Percentiles rank a stretch among this genome's conserved stretches.
These are phyloP conservation scores for Cyprinodon brontotheroides DNA, from an alignment of 2,113 vertebrate species.

Conservation along the genomic window DNA sequence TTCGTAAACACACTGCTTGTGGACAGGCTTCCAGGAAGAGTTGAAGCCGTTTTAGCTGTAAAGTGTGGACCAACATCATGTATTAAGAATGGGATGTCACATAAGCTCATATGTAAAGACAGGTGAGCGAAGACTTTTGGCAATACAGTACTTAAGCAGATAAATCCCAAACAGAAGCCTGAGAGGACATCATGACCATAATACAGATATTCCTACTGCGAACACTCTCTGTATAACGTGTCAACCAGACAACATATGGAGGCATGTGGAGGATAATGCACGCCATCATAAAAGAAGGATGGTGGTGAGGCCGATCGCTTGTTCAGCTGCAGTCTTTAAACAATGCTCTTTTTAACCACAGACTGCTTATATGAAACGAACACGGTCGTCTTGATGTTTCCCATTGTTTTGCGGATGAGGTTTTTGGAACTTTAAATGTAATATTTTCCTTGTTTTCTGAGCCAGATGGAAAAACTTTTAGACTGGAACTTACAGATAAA, in stretches of 20 bases:
- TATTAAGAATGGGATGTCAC: too few species aligned
- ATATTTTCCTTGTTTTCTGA: neutral
- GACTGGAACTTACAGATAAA: neutral
- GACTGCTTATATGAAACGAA: neutral
- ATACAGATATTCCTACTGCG: neutral
- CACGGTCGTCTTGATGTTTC: neutral
- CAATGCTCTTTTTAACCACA: neutral
- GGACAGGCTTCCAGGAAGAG: too few species aligned
- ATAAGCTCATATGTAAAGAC: too few species aligned
- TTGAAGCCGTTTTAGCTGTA: too few species aligned
- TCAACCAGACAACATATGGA: constrained; percentile 24
- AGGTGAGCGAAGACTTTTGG: too few species aligned
- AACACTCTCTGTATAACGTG: constrained; percentile 10
- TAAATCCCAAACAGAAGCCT: neutral
- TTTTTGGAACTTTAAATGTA: neutral
- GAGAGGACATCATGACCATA: neutral
- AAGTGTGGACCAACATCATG: too few species aligned
- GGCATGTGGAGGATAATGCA: constrained; percentile 10
- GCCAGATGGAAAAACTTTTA: neutral
- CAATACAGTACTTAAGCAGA: too few species aligned
- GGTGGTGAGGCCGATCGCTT: neutral
- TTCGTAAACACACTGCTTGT: too few species aligned
- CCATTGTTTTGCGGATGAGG: neutral
- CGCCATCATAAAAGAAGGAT: constrained; percentile 7
- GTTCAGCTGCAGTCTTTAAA: constrained; percentile 14